Percentiles rank a stretch among this genome's conserved stretches.
Conservation (phyloP, 35 echinoderm and acorn worm genomes). For the Heliocidaris tuberculata region DNA sequence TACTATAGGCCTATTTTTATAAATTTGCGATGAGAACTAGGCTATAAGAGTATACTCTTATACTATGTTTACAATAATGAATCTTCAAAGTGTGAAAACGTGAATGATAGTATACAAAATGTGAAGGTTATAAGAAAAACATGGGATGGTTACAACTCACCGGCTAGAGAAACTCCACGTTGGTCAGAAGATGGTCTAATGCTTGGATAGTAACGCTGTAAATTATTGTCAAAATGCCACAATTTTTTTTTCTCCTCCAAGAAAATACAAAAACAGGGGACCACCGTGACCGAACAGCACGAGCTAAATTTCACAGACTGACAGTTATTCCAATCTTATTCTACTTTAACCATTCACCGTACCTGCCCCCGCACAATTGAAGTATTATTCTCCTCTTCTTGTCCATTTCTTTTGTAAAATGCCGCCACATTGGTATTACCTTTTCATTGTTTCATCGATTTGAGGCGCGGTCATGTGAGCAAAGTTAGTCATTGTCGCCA, state of each 20-base stretch:
- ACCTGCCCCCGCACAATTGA: background rate
- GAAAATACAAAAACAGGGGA: background rate
- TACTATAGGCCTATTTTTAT: background rate
- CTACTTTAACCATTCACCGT: conserved; percentile 16
- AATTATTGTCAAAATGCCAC: background rate
- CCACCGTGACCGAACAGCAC: background rate
- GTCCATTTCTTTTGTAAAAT: conserved; percentile 4
- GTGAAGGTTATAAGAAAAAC: no score
- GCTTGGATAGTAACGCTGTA: background rate
- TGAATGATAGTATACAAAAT: background rate
- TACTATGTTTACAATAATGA: background rate
- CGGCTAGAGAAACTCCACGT: background rate
- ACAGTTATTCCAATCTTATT: background rate
- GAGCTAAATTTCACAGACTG: background rate
- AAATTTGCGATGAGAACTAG: background rate
- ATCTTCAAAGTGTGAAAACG: background rate
- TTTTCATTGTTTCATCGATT: background rate
- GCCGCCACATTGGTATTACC: background rate
- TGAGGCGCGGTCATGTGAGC: conserved; percentile 6
- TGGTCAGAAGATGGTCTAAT: background rate
- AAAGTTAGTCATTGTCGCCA: background rate
- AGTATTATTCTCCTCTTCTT: background rate
- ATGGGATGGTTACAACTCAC: background rate
- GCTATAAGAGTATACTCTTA: background rate
- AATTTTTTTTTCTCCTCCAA: background rate